phyloP scores from a whole-genome alignment of 2,797 vertebrate species.

The Cyprinella venusta region DNA sequence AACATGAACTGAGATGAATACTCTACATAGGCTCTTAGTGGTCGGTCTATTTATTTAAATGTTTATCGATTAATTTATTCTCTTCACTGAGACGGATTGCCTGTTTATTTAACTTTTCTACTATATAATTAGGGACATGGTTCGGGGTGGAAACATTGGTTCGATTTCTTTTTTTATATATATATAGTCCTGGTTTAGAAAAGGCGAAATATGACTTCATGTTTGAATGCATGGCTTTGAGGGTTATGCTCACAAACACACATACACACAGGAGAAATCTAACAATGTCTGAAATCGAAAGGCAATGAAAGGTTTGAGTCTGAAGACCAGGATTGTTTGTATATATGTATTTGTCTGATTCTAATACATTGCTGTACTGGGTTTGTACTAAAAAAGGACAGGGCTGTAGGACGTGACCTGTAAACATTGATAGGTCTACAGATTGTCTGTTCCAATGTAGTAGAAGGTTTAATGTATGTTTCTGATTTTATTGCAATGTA shows the following conservation, averaged over 20 bases:
- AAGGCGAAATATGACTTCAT: constrained; percentile 70
- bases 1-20: constrained; percentile 59
- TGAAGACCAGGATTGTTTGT: constrained; percentile 68
- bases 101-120: constrained; percentile 80
- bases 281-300: constrained; percentile 63
- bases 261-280: constrained; percentile 53
- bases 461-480: constrained; percentile 52
- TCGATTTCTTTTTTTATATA: constrained; percentile 57
- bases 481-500: constrained; percentile 58
- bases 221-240: constrained; percentile 82
- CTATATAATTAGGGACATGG: constrained; percentile 70
- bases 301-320: constrained; percentile 62
- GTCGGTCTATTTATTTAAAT: constrained; percentile 68
- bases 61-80: constrained; percentile 64
- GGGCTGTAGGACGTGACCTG: constrained; percentile 73
- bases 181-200: constrained; percentile 66
- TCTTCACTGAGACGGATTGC: constrained; percentile 71
- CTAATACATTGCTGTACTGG: constrained; percentile 70
- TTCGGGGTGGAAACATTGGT: constrained; percentile 70
- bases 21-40: constrained; percentile 55
- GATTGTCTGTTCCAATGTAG: constrained; percentile 53
- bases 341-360: constrained; percentile 80
- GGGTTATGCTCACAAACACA: constrained; percentile 69
- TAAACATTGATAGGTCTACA: constrained; percentile 69
- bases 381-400: constrained; percentile 76